These are phyloP conservation scores for Scaptomyza parva DNA, from an alignment of 2,888 invertebrate genomes.

Conservation along the genomic window DNA sequence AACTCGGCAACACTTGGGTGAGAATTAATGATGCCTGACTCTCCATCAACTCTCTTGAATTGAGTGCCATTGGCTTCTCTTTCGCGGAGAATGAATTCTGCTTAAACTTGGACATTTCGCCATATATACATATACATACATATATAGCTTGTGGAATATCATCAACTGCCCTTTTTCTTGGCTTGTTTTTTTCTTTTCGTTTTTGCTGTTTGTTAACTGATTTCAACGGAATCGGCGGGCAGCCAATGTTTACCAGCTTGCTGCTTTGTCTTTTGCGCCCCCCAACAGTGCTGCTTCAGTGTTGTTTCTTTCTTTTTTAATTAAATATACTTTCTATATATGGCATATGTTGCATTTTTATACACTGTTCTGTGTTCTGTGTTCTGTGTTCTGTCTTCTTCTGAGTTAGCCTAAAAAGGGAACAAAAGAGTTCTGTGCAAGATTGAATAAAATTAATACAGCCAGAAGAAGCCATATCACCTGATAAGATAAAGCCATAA, in stretches of 20 bases:
- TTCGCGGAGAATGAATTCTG: conserved; percentile 56
- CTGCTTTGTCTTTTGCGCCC: conserved; percentile 7
- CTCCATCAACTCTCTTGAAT: conserved; percentile 25
- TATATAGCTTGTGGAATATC: background rate
- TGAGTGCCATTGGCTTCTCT: conserved; percentile 8
- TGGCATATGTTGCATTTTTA: conserved; percentile 33
- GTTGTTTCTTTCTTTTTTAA: no score
- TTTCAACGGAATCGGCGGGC: conserved; percentile 57
- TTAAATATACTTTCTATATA: conserved; percentile 60
- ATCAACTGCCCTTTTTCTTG: conserved; percentile 29
- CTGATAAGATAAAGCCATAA: background rate
- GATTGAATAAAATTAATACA: conserved; percentile 2
- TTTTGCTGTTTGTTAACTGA: conserved; percentile 60
- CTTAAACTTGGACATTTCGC: conserved; percentile 62
- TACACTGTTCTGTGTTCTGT: no score
- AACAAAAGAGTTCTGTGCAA: background rate
- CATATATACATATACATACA: background rate
- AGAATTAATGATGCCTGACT: conserved; percentile 75
- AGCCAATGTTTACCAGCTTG: background rate
- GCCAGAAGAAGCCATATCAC: no score
- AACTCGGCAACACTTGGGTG: conserved; percentile 70
- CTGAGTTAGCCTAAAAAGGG: background rate
- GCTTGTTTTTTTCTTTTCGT: conserved; percentile 2
- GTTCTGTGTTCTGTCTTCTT: no score
- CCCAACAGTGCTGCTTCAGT: conserved; percentile 19